phyloP scores from a whole-genome alignment of 1,140 invertebrate species.

The Scaptomyza graminum region DNA sequence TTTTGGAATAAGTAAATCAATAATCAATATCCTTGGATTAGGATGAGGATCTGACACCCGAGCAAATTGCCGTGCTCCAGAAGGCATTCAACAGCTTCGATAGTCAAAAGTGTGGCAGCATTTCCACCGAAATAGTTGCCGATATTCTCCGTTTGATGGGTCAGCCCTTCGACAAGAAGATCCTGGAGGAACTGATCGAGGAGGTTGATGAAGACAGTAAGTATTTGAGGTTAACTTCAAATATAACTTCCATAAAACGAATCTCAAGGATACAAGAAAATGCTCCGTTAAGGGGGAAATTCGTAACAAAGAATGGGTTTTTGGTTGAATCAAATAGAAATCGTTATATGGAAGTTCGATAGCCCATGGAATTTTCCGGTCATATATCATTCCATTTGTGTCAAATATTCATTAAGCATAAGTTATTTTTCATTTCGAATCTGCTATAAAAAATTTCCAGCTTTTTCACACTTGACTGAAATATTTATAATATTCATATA shows the following conservation, averaged over 20 bases:
- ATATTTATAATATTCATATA: neutral
- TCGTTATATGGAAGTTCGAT: neutral
- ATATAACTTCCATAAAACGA: neutral
- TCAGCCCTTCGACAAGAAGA: constrained; percentile 97
- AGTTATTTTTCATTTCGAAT: constrained; percentile 14
- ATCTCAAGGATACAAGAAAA: no score
- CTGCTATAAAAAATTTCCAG: constrained; percentile 14
- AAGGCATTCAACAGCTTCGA: constrained; percentile 99
- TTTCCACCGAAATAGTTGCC: constrained; percentile 96
- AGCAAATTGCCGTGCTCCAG: constrained; percentile 90
- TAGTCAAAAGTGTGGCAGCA: constrained; percentile 95
- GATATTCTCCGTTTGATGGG: constrained; percentile 97
- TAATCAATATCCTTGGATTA: constrained; percentile 57
- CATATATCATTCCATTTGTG: constrained; percentile 15
- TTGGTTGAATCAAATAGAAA: no score
- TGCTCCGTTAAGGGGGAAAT: no score
- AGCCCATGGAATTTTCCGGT: neutral
- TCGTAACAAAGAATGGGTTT: no score
- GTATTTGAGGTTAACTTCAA: constrained; percentile 74
- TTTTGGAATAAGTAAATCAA: neutral
- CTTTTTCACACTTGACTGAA: constrained; percentile 23
- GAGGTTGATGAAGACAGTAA: constrained; percentile 98
- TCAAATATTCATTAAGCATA: constrained; percentile 49
- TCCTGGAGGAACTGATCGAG: constrained; percentile 96
- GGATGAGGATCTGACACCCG: constrained; percentile 87